Base-by-base conservation (phyloP, 2,797 vertebrate species). In the Helostoma temminkii region DNA sequence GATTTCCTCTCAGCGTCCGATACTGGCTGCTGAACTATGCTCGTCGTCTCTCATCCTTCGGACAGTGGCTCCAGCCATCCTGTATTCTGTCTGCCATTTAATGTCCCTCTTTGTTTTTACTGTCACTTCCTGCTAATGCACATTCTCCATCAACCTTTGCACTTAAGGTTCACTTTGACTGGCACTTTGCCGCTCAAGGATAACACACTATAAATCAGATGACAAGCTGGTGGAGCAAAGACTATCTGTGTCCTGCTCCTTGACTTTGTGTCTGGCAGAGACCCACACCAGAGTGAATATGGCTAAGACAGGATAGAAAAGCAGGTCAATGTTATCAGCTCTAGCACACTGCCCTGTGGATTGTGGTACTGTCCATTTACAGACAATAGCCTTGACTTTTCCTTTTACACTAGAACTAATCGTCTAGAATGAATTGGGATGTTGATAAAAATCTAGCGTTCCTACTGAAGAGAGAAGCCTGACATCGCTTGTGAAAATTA, bases 321-420 rank as follows among this genome's bases (percentile, higher is more conserved):
- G 30, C 49, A 36, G 78, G 80, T 90, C 84, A 85, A 79, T 91
- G 84, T 91, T 92, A 92, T 93, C 91, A 76, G 88, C 64, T 47
- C 19, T 11, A 19, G 66, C 86, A 89, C 74, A 52, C 70, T 52
- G 57, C 61, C 63, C 62, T 9, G 10, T 66, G 74, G 81, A 71
- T 85, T 90, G 79, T 82, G 67, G 1, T 45, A 18, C 71, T 71
- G 80, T 74, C 81, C 62, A 4, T 41, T 63, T 32, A 43, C 71
- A 75, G 63, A 86, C 75, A 77, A 64, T 55, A 32, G 32, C 71
- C 37, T 69, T 43, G 76, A 74, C 69, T 60, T 82, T 65, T 52
- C 58, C n/a, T 47, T 79, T 75, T 67, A 76, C 59, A 47, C 21
- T 34, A 21, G 9, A 74, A 60, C 47, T 66, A 59, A 80, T 80